These are phyloP conservation scores for Malurus elegans DNA, from an alignment of 2,113 vertebrate species.

Conservation along the genomic window DNA sequence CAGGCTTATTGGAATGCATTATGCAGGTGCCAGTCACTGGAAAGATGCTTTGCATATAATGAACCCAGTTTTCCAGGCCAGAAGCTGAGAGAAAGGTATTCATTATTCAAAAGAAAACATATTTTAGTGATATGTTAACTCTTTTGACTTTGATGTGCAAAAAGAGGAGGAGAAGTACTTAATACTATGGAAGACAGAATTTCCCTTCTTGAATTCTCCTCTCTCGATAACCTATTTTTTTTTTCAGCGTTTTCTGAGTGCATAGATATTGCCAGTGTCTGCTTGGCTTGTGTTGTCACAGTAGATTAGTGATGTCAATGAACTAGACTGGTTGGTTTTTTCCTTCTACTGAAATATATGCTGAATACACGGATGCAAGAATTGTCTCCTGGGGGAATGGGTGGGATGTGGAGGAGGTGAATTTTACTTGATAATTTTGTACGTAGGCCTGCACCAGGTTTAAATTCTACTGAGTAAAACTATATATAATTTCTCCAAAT, in stretches of 20 bases:
- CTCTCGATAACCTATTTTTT: background rate
- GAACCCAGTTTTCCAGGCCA: background rate
- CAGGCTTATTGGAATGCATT: background rate
- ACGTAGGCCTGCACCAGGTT: background rate
- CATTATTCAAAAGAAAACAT: background rate
- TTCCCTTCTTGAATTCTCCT: background rate
- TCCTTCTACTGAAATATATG: background rate
- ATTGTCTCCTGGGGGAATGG: background rate
- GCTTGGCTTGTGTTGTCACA: conserved; percentile 42
- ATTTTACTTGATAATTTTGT: background rate
- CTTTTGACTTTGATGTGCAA: background rate
- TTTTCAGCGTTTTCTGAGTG: background rate
- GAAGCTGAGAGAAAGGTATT: background rate
- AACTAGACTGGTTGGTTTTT: background rate
- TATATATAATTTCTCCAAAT: background rate
- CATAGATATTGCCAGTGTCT: background rate
- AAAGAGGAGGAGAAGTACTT: background rate
- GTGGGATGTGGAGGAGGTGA: background rate
- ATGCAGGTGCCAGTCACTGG: background rate
- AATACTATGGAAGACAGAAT: background rate
- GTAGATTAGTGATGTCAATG: background rate
- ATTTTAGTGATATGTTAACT: background rate
- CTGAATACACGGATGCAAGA: background rate
- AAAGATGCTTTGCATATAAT: background rate
- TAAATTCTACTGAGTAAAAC: background rate